These are phyloP conservation scores for Microctonus hyperodae DNA, from an alignment of 2,888 invertebrate genomes.

Conservation along the genomic window DNA sequence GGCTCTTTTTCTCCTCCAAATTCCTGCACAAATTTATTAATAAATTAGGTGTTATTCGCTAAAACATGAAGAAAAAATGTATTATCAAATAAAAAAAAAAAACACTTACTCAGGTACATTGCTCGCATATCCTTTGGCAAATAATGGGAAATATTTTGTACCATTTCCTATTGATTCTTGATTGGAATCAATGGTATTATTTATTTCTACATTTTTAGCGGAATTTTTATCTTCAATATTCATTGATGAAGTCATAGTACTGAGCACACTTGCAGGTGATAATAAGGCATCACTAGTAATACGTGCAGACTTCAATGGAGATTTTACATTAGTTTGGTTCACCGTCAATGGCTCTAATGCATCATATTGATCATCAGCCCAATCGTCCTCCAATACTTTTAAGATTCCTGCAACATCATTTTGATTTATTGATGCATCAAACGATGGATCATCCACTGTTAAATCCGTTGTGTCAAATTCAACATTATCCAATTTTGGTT, in stretches of 20 bases:
- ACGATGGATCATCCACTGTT: slow-evolving; percentile 53
- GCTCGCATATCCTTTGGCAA: slow-evolving; percentile 50
- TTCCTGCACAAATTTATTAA: slow-evolving; percentile 39
- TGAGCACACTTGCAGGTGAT: slow-evolving; percentile 66
- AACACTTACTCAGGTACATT: slow-evolving; percentile 44
- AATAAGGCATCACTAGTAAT: slow-evolving; percentile 51
- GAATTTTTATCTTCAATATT: slow-evolving; percentile 62
- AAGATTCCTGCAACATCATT: slow-evolving; percentile 54
- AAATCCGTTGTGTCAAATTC: slow-evolving; percentile 59
- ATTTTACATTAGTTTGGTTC: slow-evolving; percentile 24
- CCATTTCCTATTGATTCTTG: slow-evolving; percentile 33
- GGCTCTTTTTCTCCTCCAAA: slow-evolving; percentile 27
- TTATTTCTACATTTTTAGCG: background rate
- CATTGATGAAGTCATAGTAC: slow-evolving; percentile 65
- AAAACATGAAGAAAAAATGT: background rate
- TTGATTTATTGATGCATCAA: slow-evolving; percentile 50
- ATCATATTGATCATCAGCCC: slow-evolving; percentile 57
- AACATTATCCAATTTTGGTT: slow-evolving; percentile 41
- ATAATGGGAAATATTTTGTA: slow-evolving; percentile 54
- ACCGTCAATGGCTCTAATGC: slow-evolving; percentile 43
- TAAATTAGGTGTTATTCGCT: background rate
- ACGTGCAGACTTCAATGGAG: slow-evolving; percentile 44
- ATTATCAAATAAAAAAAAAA: background rate
- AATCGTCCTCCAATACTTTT: slow-evolving; percentile 59
- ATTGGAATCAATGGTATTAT: slow-evolving; percentile 24